Conservation (phyloP, 2,797 vertebrate species). For the Trichosurus vulpecula region DNA sequence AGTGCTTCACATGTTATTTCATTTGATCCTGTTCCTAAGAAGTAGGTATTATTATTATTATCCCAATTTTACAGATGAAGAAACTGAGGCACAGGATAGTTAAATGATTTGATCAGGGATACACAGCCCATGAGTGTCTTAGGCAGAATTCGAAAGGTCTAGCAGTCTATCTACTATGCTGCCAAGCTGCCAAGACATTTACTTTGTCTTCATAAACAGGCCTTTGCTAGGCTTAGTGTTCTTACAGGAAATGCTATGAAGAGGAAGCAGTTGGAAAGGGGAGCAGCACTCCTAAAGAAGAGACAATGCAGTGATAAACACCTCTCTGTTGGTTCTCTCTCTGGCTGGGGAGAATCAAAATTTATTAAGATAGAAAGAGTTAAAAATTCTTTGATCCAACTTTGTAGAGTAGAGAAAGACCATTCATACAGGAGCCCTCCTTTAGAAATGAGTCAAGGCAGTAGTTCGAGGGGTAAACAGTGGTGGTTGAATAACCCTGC, state of each 20-base stretch:
- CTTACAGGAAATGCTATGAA: neutral
- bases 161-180: neutral
- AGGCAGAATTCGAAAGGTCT: slow-evolving; percentile 30
- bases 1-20: neutral
- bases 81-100: slow-evolving; percentile 19
- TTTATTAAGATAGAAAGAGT: too few species aligned
- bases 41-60: neutral
- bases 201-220: neutral
- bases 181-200: neutral
- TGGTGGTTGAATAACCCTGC: neutral
- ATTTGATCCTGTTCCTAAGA: slow-evolving; percentile 19
- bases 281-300: too few species aligned
- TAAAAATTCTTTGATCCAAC: neutral
- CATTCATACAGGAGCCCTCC: neutral
- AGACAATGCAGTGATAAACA: neutral
- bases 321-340: neutral
- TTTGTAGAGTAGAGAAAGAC: neutral
- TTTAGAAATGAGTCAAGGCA: neutral
- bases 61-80: slow-evolving; percentile 1
- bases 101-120: slow-evolving; percentile 26
- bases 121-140: neutral
- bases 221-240: neutral
- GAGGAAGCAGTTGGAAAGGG: neutral
- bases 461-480: neutral
- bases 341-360: neutral